A percentile compares a stretch with the other conserved stretches of the same genome.
Evolutionary conservation across 2,113 vertebrate genomes (phyloP).

Genomic region (Oceanites oceanicus): DNA sequence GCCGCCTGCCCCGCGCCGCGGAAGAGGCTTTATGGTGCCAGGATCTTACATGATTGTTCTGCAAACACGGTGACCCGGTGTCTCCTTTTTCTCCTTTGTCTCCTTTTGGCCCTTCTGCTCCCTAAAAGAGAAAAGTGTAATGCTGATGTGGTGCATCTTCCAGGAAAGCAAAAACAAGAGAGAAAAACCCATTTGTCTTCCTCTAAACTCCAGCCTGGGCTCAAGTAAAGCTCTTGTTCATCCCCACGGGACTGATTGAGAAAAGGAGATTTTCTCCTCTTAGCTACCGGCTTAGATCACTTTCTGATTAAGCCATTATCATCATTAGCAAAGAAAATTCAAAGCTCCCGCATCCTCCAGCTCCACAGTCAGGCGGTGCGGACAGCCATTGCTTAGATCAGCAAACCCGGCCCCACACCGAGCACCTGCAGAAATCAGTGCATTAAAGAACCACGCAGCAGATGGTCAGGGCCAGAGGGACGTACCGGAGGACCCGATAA

Average conservation of each 20-base stretch:
- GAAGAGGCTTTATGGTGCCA: background rate
- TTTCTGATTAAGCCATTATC: background rate
- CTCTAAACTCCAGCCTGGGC: background rate
- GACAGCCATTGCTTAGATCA: background rate
- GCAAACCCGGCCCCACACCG: background rate
- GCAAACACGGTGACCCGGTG: slow-evolving; percentile 73
- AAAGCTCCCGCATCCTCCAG: background rate
- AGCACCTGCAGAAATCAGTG: background rate
- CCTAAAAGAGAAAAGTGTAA: slow-evolving; percentile 64
- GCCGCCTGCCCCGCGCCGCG: fast-evolving
- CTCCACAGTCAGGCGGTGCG: fast-evolving
- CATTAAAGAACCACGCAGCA: background rate
- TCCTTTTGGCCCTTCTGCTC: slow-evolving; percentile 86
- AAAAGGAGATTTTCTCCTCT: background rate
- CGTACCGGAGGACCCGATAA: slow-evolving; percentile 84
- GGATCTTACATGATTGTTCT: slow-evolving; percentile 85
- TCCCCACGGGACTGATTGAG: background rate
- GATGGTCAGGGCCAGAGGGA: background rate
- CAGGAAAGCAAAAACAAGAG: background rate
- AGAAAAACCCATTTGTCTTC: background rate
- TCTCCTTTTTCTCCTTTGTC: slow-evolving; percentile 92
- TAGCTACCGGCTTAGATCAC: background rate
- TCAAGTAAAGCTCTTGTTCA: background rate
- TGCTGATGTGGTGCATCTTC: background rate
- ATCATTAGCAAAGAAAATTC: background rate